Evolutionary conservation across 1,140 invertebrate genomes (phyloP).

Genomic region (Sycophila sp.): DNA sequence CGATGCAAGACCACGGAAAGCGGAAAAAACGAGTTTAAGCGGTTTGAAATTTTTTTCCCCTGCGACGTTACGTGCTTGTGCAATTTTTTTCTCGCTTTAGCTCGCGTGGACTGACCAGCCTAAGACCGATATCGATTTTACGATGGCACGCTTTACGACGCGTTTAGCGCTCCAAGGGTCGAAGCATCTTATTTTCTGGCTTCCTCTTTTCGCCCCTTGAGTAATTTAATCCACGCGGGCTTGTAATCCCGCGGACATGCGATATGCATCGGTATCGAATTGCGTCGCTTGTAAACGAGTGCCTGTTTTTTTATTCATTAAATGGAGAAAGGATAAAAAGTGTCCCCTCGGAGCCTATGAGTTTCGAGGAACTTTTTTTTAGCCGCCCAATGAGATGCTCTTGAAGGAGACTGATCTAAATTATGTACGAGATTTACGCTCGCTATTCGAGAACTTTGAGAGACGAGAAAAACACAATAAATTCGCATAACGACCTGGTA

Average conservation of each 20-base stretch:
- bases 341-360: too few relatives aligned
- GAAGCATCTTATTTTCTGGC: background rate
- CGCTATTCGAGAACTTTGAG: too few relatives aligned
- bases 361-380: too few relatives aligned
- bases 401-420: too few relatives aligned
- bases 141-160: conserved; percentile 4
- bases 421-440: too few relatives aligned
- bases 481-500: too few relatives aligned
- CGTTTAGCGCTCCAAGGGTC: conserved; percentile 2
- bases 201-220: background rate
- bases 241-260: background rate
- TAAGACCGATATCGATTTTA: conserved; percentile 14
- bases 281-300: too few relatives aligned
- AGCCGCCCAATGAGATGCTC: too few relatives aligned
- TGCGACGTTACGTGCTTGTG: background rate
- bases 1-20: background rate
- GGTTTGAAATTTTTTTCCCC: conserved; percentile 13
- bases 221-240: conserved; percentile 5
- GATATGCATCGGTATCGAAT: background rate
- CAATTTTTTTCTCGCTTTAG: conserved; percentile 1
- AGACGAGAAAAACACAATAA: too few relatives aligned
- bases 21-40: background rate
- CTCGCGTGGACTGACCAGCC: background rate
- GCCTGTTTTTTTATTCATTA: too few relatives aligned
- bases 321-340: too few relatives aligned